Evolutionary conservation across 2,113 vertebrate species (phyloP).

Genomic region (Phaethon lepturus): DNA sequence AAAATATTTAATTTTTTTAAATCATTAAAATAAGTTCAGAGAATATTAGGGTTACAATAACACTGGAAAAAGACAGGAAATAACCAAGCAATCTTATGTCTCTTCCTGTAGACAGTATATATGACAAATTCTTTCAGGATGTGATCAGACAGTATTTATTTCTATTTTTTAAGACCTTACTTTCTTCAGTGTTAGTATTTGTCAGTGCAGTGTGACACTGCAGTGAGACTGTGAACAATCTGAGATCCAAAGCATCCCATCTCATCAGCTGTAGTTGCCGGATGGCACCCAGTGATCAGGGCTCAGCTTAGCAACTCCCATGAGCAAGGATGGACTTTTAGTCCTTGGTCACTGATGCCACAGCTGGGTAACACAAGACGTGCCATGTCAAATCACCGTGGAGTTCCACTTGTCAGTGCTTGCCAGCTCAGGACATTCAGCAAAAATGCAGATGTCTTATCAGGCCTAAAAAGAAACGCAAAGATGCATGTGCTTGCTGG

Average conservation of each 20-base stretch:
- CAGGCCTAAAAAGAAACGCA: not conserved
- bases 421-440: not conserved
- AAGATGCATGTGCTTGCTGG: not conserved
- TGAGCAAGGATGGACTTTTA: not conserved
- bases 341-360: not conserved
- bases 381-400: not conserved
- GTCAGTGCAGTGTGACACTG: not conserved
- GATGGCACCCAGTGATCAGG: not conserved
- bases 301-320: not conserved
- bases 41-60: not conserved
- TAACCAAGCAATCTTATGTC: not conserved
- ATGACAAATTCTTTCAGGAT: not conserved
- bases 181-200: not conserved
- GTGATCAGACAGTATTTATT: not conserved
- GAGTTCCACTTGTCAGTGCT: fast-evolving
- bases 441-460: not conserved
- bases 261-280: not conserved
- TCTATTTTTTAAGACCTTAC: not conserved
- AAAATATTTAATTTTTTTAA: not conserved
- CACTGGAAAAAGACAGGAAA: not conserved
- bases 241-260: not conserved
- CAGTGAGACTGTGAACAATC: not conserved
- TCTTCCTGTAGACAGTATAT: not conserved
- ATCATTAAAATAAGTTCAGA: not conserved
- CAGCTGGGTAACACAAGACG: fast-evolving